Evolutionary conservation across 2,888 invertebrate species (phyloP), one percentile per base, ranked within the genome.

Genomic region (Drosophila sordidula): DNA sequence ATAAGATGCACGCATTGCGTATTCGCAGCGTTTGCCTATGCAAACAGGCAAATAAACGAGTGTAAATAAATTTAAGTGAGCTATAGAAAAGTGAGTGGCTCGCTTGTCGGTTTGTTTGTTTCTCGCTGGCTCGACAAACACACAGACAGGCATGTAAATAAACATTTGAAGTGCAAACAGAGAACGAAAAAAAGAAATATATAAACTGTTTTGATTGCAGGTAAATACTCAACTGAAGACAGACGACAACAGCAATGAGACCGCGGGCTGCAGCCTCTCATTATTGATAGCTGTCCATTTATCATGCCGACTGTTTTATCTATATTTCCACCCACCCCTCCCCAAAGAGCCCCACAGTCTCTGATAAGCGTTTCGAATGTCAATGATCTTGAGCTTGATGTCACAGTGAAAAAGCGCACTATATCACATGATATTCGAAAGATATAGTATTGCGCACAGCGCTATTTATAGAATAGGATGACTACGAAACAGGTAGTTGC

Each of bases 191-290:
- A 61, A 65, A 34, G 57, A 36, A 63, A 68, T 63, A 72, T 78
- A 74, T 71, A 79, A 85, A 82, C 63, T 75, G 79, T 72, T 87
- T 82, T 82, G 82, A 82, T 86, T 82, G 76, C 83, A 82, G 82
- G 82, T 80, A 86, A 86, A 86, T 70, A 78, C 61, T 34, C 46
- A 62, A 39, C 49, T 56, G 51, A 64, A 36, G 55, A 36, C 59
- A 64, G 32, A 38, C 26, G 41, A 54, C 50, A 32, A 41, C 65
- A n/a, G 16, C 52, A 29, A 11, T 44, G 32, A 34, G 25, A 39
- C 49, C 9, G 38, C 14, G 25, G 12, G 34, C 55, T 58, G 71
- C 83, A 75, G 65, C 85, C 54, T 71, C 67, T 68, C 69, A 67
- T 68, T 82, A 82, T 82, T 69, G 85, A 85, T 75, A 67, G 70